Base-by-base conservation (phyloP, 2,888 invertebrate genomes). In the Apamea epomidion region DNA sequence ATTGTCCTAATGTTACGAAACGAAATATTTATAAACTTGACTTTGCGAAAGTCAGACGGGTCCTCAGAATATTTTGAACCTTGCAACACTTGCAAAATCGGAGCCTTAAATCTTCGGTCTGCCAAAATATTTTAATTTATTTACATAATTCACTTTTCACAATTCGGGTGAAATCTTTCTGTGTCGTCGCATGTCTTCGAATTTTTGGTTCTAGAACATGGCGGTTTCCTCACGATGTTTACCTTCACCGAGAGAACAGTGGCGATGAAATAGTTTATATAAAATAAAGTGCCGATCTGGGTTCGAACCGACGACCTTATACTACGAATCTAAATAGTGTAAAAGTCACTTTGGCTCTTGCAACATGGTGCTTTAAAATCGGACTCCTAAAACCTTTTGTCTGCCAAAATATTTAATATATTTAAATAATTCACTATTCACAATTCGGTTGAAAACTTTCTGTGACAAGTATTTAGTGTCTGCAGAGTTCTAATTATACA, bases 401-500 rank as follows among this genome's bases (percentile, higher is more conserved):
- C 16, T 2, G n/a, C 51, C 42, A 4, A 14, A 25, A 25, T 65
- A 18, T 74, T 68, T 62, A 21, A 71, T 14, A 32, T 60, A 82
- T 67, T 67, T 42, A 42, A 29, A 51, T 67, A 16, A 51, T 80
- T 62, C 45, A 58, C 42, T 54, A 82, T 83, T 37, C 67, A 71
- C 8, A 51, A 58, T 69, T 54, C 12, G 4, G 42, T 32, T 60
- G 7, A 54, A 67, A 78, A 84, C 32, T 78, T 84, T 84, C 65
- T 45, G 42, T 71, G 42, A 32, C 21, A 32, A 18, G 32, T 72
- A 71, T 64, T 60, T 64, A 78, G 48, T 62, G 67, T 84, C 45
- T 68, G 60, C 16, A 18, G 32, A 45, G 68, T 62, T 60, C 45
- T 84, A 79, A 79, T 72, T 84, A 68, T 68, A 79, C 54, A 68